Conservation (phyloP, 1,140 invertebrate species). For the Drosophila jambulina region DNA sequence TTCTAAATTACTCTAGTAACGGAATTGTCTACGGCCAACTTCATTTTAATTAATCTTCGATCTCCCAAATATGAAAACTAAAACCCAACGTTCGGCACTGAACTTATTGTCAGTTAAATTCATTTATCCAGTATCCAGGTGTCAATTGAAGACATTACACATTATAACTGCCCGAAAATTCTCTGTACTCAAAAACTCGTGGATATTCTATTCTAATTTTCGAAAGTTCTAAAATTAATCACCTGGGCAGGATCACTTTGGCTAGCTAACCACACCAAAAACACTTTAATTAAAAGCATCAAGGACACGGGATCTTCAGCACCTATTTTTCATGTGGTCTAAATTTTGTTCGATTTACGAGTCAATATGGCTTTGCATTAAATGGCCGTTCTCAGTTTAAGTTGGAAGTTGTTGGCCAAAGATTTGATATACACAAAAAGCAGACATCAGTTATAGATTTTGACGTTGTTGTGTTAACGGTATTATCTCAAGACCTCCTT, state of each 20-base stretch:
- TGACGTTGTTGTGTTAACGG: slow-evolving; percentile 6
- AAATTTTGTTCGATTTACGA: slow-evolving; percentile 12
- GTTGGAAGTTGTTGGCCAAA: slow-evolving; percentile 4
- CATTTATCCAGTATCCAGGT: not conserved
- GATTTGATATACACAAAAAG: not conserved
- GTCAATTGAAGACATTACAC: slow-evolving; percentile 6
- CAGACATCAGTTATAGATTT: slow-evolving; percentile 1
- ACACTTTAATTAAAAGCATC: not conserved
- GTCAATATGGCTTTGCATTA: slow-evolving; percentile 19
- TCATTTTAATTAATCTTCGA: not conserved
- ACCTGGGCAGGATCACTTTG: not conserved
- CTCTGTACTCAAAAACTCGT: slow-evolving; percentile 17
- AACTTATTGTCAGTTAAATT: slow-evolving; percentile 1
- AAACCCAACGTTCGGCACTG: not conserved
- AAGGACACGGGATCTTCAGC: slow-evolving; percentile 1
- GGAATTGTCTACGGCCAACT: no score
- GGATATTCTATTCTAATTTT: slow-evolving; percentile 3
- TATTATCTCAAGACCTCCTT: slow-evolving; percentile 2
- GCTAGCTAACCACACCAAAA: slow-evolving; percentile 1
- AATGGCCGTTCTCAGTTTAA: slow-evolving; percentile 12
- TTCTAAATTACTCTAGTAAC: no score
- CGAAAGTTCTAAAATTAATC: slow-evolving; percentile 8
- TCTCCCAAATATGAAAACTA: not conserved
- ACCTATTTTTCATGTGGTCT: slow-evolving; percentile 17
- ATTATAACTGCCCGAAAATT: slow-evolving; percentile 7